Percentiles rank a stretch among this genome's conserved stretches.
phyloP scores from a whole-genome alignment of 2,113 vertebrate species.

The Rhabdomys dilectus region DNA sequence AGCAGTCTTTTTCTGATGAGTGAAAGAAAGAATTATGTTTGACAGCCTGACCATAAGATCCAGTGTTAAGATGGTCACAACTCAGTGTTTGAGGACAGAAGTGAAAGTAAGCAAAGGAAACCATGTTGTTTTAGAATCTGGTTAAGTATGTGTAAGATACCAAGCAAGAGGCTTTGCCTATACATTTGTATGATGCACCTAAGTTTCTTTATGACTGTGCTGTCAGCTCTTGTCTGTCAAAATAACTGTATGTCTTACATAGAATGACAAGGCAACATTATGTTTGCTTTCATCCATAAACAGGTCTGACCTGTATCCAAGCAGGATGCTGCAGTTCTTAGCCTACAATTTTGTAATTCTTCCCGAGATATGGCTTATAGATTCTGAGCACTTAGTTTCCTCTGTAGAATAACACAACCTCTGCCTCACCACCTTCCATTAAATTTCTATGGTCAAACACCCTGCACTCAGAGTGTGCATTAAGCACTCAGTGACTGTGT shows the following conservation, averaged over 20 bases:
- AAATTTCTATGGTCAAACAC: conserved; percentile 17
- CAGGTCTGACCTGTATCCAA: background rate
- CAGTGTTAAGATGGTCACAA: background rate
- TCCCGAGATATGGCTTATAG: background rate
- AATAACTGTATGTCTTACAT: background rate
- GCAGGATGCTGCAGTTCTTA: background rate
- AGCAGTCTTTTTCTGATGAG: background rate
- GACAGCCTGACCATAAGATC: background rate
- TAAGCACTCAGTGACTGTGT: background rate
- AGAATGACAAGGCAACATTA: background rate
- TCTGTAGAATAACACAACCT: background rate
- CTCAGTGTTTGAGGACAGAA: background rate
- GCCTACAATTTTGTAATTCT: background rate
- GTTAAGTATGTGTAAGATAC: background rate
- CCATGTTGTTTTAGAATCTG: background rate
- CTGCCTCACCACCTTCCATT: background rate
- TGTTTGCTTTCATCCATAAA: background rate
- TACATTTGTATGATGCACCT: background rate
- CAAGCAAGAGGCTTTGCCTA: background rate
- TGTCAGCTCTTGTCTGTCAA: background rate
- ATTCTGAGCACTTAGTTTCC: background rate
- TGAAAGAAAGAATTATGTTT: background rate
- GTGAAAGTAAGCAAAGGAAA: background rate
- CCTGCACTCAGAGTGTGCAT: background rate
- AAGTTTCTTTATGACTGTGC: background rate